These are phyloP conservation scores for Salvelinus namaycush DNA, from an alignment of 2,113 vertebrate species.

Conservation along the genomic window DNA sequence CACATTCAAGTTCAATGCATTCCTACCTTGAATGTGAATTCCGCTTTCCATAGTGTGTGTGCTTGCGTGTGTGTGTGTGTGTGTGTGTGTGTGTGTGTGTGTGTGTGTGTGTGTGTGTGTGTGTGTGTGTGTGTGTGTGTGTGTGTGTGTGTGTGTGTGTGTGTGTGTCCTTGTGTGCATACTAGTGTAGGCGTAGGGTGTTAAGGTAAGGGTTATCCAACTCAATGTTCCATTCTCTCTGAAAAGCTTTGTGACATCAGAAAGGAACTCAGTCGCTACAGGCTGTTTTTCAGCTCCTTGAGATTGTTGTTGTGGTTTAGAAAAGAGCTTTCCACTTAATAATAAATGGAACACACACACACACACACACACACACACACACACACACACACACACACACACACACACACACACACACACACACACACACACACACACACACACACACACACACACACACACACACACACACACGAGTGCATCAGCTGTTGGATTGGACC, in stretches of 20 bases:
- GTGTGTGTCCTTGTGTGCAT: slow-evolving; percentile 12
- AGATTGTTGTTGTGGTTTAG: slow-evolving; percentile 8
- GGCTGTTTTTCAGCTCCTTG: not conserved
- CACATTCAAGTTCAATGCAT: not conserved
- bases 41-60: not conserved
- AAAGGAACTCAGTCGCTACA: not conserved
- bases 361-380: not conserved
- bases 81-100: no score
- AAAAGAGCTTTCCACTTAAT: slow-evolving; percentile 2
- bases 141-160: not conserved
- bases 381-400: not conserved
- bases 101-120: not conserved
- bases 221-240: not conserved
- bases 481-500: slow-evolving; percentile 53
- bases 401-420: not conserved
- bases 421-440: no score
- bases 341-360: not conserved
- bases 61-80: no score
- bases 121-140: no score
- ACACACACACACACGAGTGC: not conserved
- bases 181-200: slow-evolving; percentile 4
- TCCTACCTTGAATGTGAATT: slow-evolving; percentile 2
- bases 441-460: not conserved
- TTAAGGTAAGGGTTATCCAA: not conserved
- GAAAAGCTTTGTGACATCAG: not conserved